Conservation (phyloP, 1,140 invertebrate species). For the Daktulosphaira vitifoliae region DNA sequence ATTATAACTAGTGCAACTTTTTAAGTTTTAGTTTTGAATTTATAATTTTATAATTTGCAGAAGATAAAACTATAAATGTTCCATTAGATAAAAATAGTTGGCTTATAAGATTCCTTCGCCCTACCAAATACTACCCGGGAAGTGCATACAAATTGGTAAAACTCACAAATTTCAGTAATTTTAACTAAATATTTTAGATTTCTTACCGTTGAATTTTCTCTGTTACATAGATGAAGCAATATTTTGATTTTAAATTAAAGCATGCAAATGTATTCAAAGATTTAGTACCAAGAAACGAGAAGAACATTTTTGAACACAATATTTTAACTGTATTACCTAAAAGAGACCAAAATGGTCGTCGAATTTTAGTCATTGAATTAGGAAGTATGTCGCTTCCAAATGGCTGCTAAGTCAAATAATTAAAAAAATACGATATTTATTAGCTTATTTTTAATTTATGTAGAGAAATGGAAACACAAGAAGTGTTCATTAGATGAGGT, state of each 20-base stretch:
- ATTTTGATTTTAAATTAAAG: constrained; percentile 69
- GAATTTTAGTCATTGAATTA: constrained; percentile 64
- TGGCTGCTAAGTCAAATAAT: background rate
- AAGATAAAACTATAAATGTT: constrained; percentile 57
- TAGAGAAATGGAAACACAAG: constrained; percentile 75
- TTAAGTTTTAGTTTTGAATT: too few relatives aligned
- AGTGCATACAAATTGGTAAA: constrained; percentile 62
- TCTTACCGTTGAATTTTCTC: constrained; percentile 24
- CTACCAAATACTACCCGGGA: constrained; percentile 71
- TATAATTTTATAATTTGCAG: too few relatives aligned
- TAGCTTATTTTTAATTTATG: constrained; percentile 37
- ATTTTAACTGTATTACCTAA: constrained; percentile 65
- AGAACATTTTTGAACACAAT: constrained; percentile 67
- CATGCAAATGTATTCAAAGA: constrained; percentile 61
- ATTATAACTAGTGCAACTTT: too few relatives aligned
- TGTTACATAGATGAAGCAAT: constrained; percentile 58
- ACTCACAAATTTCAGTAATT: background rate
- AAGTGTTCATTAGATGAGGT: constrained; percentile 68
- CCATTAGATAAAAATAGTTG: constrained; percentile 63
- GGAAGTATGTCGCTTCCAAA: constrained; percentile 55
- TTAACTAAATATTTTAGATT: background rate
- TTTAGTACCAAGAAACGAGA: constrained; percentile 58
- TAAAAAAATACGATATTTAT: background rate
- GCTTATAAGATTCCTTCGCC: constrained; percentile 64
- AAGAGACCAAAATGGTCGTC: constrained; percentile 61